Evolutionary conservation across 1,140 invertebrate species (phyloP).

Genomic region (Metopolophium dirhodum): DNA sequence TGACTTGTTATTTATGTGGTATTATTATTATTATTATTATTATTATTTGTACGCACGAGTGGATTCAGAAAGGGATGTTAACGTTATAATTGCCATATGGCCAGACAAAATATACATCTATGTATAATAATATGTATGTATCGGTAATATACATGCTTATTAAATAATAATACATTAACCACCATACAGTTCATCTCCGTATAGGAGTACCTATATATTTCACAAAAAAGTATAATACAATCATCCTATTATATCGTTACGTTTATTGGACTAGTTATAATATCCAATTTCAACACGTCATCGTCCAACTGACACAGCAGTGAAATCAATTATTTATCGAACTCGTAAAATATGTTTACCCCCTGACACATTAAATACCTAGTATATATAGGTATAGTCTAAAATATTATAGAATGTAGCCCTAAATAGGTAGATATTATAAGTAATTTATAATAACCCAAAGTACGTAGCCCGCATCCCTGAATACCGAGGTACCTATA

Average conservation of each 20-base stretch:
- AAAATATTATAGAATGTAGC: neutral
- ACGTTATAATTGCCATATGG: slow-evolving; percentile 50
- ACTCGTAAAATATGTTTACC: slow-evolving; percentile 39
- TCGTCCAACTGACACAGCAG: slow-evolving; percentile 27
- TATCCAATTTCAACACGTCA: slow-evolving; percentile 54
- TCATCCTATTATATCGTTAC: neutral
- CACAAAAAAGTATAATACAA: neutral
- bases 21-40: neutral
- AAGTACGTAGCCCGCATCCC: neutral
- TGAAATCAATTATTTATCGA: slow-evolving; percentile 51
- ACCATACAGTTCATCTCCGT: slow-evolving; percentile 8
- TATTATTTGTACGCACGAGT: slow-evolving; percentile 26
- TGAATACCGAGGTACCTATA: too few species aligned
- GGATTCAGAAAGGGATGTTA: slow-evolving; percentile 21
- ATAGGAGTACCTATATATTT: slow-evolving; percentile 4
- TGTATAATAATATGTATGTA: neutral
- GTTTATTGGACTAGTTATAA: slow-evolving; percentile 36
- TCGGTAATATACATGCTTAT: slow-evolving; percentile 39
- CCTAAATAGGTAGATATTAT: neutral
- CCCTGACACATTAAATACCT: neutral
- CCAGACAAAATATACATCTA: neutral
- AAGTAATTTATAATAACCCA: neutral
- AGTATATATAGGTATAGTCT: neutral
- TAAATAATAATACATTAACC: slow-evolving; percentile 32
- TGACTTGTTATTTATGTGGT: slow-evolving; percentile 43